A percentile compares a stretch with the other conserved stretches of the same genome.
phyloP scores from a whole-genome alignment of 2,113 vertebrate species.

The Eubucco bourcierii region DNA sequence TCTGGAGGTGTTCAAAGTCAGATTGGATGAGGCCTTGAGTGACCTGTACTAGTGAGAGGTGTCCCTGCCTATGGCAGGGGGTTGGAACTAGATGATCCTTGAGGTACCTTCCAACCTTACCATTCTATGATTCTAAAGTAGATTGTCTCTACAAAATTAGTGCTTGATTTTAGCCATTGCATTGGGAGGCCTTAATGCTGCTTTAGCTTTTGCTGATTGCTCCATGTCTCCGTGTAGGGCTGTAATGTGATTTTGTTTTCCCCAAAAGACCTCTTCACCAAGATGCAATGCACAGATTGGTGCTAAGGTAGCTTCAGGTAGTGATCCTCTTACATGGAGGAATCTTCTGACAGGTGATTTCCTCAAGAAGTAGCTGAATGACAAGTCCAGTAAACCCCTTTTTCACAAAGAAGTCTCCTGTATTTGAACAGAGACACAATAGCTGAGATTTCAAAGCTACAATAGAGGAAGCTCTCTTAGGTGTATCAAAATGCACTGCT shows the following conservation, averaged over 20 bases:
- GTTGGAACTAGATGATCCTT: no score
- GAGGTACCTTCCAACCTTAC: no score
- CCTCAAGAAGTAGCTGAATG: background rate
- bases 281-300: background rate
- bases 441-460: background rate
- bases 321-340: background rate
- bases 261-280: background rate
- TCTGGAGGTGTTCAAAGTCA: no score
- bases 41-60: no score
- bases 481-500: background rate
- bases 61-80: no score
- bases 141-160: background rate
- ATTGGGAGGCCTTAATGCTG: background rate
- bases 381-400: background rate
- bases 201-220: background rate
- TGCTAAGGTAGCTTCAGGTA: background rate
- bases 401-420: background rate
- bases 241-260: background rate
- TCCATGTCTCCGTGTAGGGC: background rate
- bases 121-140: no score
- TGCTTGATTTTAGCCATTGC: background rate
- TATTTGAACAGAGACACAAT: background rate
- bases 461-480: background rate
- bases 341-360: background rate
- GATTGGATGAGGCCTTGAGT: no score